A percentile compares a stretch with the other conserved stretches of the same genome.
Evolutionary conservation across 2,797 vertebrate species (phyloP).

Genomic region (Pipistrellus pygmaeus): DNA sequence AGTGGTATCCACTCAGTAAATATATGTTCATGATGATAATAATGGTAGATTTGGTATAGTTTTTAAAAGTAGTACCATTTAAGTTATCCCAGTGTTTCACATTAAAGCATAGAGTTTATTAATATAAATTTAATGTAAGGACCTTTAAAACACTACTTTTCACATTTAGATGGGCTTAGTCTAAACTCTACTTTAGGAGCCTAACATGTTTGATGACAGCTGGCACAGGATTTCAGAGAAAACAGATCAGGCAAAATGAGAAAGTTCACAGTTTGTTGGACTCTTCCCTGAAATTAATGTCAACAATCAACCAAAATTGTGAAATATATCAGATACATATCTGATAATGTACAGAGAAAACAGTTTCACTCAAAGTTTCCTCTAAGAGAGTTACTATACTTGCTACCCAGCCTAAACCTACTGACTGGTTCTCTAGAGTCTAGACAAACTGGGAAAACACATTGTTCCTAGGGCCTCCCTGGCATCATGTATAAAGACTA

Average conservation of each 20-base stretch:
- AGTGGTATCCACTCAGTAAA: background rate
- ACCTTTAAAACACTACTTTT: slow-evolving; percentile 4
- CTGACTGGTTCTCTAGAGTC: background rate
- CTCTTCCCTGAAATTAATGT: slow-evolving; percentile 35
- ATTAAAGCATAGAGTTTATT: slow-evolving; percentile 21
- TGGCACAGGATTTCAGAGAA: slow-evolving; percentile 61
- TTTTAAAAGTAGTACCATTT: background rate
- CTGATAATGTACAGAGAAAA: slow-evolving; percentile 16
- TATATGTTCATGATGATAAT: background rate
- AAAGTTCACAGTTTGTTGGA: slow-evolving; percentile 21
- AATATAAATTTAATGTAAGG: slow-evolving; percentile 39
- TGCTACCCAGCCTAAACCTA: background rate
- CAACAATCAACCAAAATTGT: slow-evolving; percentile 37
- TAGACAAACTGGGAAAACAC: background rate
- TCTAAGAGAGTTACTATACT: background rate
- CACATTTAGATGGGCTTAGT: slow-evolving; percentile 44
- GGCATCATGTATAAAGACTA: background rate
- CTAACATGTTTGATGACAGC: background rate
- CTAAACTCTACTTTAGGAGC: slow-evolving; percentile 20
- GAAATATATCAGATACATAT: slow-evolving; percentile 44
- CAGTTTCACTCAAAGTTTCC: background rate
- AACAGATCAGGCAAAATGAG: slow-evolving; percentile 58
- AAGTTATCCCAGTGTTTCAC: background rate
- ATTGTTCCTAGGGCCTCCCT: background rate
- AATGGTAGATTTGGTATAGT: background rate